phyloP scores from a whole-genome alignment of 2,113 vertebrate species.

The Micromys minutus region DNA sequence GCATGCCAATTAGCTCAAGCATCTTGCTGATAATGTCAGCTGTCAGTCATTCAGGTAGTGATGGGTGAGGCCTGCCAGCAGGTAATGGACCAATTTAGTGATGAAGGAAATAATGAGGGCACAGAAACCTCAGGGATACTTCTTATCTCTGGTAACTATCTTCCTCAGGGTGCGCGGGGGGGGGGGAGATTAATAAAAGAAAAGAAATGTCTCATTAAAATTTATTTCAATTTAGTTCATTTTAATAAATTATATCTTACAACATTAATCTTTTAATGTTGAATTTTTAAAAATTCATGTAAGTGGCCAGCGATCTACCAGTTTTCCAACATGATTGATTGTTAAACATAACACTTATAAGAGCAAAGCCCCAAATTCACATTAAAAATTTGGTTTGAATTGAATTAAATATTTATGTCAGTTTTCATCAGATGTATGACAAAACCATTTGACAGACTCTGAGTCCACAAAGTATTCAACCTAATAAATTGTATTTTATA shows the following conservation, averaged over 20 bases:
- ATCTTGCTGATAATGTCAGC: constrained; percentile 72
- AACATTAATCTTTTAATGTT: constrained; percentile 22
- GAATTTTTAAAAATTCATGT: constrained; percentile 25
- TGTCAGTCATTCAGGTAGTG: constrained; percentile 57
- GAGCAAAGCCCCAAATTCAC: background rate
- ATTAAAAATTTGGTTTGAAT: constrained; percentile 8
- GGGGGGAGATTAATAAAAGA: background rate
- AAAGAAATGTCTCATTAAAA: constrained; percentile 23
- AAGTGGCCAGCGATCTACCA: background rate
- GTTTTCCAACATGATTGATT: background rate
- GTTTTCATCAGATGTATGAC: background rate
- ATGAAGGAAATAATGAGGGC: constrained; percentile 56
- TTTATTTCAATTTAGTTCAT: background rate
- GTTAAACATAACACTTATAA: background rate
- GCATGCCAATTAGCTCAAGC: constrained; percentile 63
- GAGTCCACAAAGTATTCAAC: background rate
- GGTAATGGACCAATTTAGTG: background rate
- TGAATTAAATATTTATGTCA: constrained; percentile 35
- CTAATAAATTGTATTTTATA: background rate
- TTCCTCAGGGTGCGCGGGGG: background rate
- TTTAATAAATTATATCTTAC: background rate
- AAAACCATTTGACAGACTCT: background rate
- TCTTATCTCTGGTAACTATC: constrained; percentile 33
- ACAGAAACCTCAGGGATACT: background rate
- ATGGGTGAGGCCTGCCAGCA: constrained; percentile 43